These are phyloP conservation scores for Novumbra hubbsi DNA, from an alignment of 2,797 vertebrate genomes.

Conservation along the genomic window DNA sequence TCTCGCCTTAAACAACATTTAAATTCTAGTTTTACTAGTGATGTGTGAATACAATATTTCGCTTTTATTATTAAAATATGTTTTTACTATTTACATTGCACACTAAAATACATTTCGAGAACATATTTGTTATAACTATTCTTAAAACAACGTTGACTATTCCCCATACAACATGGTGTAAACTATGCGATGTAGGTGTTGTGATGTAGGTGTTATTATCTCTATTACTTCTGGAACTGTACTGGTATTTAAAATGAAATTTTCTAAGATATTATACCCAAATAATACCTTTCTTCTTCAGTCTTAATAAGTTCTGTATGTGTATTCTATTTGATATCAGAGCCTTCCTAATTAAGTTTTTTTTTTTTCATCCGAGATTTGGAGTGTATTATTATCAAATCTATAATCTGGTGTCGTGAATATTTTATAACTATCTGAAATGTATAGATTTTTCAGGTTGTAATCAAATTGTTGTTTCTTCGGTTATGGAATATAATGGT, in stretches of 20 bases:
- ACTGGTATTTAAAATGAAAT: not conserved
- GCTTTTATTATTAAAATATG: not conserved
- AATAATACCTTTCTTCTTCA: not conserved
- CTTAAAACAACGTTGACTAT: not conserved
- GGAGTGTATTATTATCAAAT: not conserved
- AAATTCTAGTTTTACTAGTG: not conserved
- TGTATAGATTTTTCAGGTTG: not conserved
- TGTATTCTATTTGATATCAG: not conserved
- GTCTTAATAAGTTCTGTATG: constrained; percentile 8
- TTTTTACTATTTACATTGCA: not conserved
- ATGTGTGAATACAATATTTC: not conserved
- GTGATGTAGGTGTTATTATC: not conserved
- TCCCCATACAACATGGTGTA: not conserved
- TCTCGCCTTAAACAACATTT: not conserved
- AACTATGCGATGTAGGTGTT: not conserved
- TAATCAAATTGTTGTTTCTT: not conserved
- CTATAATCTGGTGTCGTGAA: not conserved
- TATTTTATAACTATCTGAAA: not conserved
- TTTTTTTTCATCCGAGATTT: not conserved
- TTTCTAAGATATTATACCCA: not conserved
- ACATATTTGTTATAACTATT: not conserved
- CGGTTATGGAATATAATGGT: not conserved
- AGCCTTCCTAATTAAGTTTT: not conserved
- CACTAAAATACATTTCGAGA: not conserved
- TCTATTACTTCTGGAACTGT: not conserved